Conservation (phyloP, 2,113 vertebrate genomes). For the Halcyon senegalensis region DNA sequence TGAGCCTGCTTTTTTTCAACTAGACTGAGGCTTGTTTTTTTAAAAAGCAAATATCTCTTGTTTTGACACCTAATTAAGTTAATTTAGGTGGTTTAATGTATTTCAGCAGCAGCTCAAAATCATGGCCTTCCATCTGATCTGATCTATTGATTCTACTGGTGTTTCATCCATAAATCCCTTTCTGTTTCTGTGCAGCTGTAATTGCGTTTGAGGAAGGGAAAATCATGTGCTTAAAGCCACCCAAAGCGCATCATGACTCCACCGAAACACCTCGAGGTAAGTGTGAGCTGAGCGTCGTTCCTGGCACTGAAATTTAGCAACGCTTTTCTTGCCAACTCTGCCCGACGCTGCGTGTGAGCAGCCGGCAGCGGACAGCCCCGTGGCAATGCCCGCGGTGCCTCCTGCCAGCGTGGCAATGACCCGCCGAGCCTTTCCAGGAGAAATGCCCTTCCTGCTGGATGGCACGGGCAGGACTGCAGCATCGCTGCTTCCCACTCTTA, state of each 20-base stretch:
- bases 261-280: background rate
- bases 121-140: background rate
- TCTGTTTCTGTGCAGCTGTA: background rate
- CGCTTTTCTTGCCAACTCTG: too few relatives aligned
- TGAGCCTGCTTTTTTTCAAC: background rate
- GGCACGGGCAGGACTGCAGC: background rate
- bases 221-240: background rate
- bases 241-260: background rate
- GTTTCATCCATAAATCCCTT: background rate
- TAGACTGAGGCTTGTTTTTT: background rate
- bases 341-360: too few relatives aligned
- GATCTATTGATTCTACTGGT: background rate
- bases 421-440: background rate
- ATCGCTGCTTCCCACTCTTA: accelerated
- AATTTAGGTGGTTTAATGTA: conserved; percentile 22
- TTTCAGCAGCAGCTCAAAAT: conserved; percentile 5
- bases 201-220: background rate
- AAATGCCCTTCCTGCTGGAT: accelerated
- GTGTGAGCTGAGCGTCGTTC: accelerated
- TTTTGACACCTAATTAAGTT: conserved; percentile 25
- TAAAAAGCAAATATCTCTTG: background rate
- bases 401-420: too few relatives aligned
- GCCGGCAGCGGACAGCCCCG: too few relatives aligned
- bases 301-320: background rate
- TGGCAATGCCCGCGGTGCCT: background rate